These are phyloP conservation scores for Lethrus apterus DNA, from an alignment of 1,140 invertebrate species.

Conservation along the genomic window DNA sequence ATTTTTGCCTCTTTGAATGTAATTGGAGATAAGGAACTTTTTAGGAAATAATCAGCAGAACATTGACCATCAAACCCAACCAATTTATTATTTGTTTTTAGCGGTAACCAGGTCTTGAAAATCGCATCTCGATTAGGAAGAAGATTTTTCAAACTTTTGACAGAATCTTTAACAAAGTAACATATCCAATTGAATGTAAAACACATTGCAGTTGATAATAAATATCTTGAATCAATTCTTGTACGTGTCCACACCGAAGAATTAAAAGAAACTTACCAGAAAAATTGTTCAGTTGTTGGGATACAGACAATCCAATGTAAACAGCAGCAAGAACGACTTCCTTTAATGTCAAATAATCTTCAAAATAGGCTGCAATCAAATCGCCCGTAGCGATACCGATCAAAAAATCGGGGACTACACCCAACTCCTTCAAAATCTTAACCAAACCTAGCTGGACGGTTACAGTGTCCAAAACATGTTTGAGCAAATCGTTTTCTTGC, in stretches of 20 bases:
- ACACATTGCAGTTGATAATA: too few relatives aligned
- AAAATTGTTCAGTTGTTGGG: too few relatives aligned
- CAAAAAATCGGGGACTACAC: slow-evolving; percentile 63
- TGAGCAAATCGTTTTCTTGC: slow-evolving; percentile 53
- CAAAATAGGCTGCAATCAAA: slow-evolving; percentile 75
- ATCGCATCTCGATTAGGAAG: too few relatives aligned
- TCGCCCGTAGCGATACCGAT: slow-evolving; percentile 77
- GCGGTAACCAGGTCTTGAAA: too few relatives aligned
- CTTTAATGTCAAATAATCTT: slow-evolving; percentile 70
- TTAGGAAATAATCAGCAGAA: background rate
- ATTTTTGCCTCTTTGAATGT: background rate
- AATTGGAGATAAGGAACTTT: background rate
- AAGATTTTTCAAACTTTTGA: too few relatives aligned
- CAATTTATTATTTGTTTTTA: too few relatives aligned
- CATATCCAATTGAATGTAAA: too few relatives aligned
- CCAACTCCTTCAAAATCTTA: slow-evolving; percentile 57
- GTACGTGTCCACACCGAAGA: too few relatives aligned
- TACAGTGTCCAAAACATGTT: slow-evolving; percentile 65
- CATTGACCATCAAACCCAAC: too few relatives aligned
- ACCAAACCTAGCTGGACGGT: slow-evolving; percentile 72
- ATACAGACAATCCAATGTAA: background rate
- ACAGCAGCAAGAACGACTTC: slow-evolving; percentile 36
- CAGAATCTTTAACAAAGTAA: too few relatives aligned
- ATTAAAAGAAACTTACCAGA: too few relatives aligned
- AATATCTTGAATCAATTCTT: too few relatives aligned